Evolutionary conservation across 2,113 vertebrate genomes (phyloP).

Genomic region (Neolamprologus modestus): DNA sequence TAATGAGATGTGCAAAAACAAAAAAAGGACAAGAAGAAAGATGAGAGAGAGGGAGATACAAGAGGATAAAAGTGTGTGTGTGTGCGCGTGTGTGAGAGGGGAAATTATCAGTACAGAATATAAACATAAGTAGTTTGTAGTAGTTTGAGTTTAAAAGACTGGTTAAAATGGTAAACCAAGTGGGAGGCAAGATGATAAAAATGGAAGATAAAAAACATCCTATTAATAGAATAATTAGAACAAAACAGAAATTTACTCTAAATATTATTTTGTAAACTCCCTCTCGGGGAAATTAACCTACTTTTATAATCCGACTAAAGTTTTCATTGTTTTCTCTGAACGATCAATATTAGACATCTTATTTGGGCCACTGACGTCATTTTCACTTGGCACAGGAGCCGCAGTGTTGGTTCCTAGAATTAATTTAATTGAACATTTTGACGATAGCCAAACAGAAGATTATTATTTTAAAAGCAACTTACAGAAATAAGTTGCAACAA

Average conservation of each 20-base stretch:
- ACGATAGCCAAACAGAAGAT: neutral
- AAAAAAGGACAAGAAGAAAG: neutral
- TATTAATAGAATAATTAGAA: neutral
- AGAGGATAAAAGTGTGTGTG: neutral
- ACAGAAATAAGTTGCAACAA: neutral
- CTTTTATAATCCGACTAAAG: neutral
- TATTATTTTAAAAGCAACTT: neutral
- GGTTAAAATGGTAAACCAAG: neutral
- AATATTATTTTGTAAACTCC: neutral
- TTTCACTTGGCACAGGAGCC: neutral
- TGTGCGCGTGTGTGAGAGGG: neutral
- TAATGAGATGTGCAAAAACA: constrained; percentile 36
- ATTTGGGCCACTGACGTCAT: neutral
- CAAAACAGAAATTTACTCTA: neutral
- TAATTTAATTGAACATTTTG: neutral
- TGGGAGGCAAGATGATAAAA: neutral
- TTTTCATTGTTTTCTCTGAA: neutral
- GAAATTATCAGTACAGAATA: neutral
- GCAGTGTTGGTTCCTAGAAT: neutral
- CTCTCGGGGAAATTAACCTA: neutral
- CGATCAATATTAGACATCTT: neutral
- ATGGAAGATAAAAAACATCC: neutral
- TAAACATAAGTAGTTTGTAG: neutral
- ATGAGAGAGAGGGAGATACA: neutral
- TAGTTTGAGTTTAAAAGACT: neutral